Conservation (phyloP, 2,797 vertebrate species). For the Oreonectes daqikongensis region DNA sequence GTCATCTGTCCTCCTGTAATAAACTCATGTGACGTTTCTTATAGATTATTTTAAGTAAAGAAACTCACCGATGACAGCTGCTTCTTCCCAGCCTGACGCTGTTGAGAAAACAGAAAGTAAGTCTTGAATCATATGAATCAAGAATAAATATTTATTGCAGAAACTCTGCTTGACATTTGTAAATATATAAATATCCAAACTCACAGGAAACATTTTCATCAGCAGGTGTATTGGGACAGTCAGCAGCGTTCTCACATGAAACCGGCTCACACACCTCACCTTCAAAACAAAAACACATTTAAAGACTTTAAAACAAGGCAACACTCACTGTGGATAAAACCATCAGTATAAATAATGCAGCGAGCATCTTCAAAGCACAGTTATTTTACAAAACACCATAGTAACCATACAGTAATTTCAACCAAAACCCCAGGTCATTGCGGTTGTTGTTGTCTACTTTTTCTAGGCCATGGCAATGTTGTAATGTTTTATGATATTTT, state of each 20-base stretch:
- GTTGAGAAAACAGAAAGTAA: conserved; percentile 36
- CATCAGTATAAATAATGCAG: neutral
- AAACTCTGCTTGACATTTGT: neutral
- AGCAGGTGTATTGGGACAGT: conserved; percentile 73
- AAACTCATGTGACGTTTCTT: too few relatives aligned
- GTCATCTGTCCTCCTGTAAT: neutral
- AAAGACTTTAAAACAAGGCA: neutral
- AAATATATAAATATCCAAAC: conserved; percentile 65
- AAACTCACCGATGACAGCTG: conserved; percentile 56
- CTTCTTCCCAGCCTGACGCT: conserved; percentile 59
- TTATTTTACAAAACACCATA: neutral
- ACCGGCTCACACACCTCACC: conserved; percentile 77
- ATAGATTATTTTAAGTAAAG: neutral
- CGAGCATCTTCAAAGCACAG: neutral
- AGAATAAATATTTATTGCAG: neutral
- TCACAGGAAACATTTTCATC: conserved; percentile 78
- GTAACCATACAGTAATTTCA: neutral
- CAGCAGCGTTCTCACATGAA: conserved; percentile 80
- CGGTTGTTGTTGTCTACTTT: neutral
- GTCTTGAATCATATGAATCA: neutral
- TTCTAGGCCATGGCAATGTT: too few relatives aligned
- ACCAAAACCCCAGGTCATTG: neutral
- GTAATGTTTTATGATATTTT: too few relatives aligned
- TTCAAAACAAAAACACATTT: conserved; percentile 51
- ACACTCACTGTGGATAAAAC: neutral